phyloP scores from a whole-genome alignment of 2,888 invertebrate species.

The Copidosoma aretas region DNA sequence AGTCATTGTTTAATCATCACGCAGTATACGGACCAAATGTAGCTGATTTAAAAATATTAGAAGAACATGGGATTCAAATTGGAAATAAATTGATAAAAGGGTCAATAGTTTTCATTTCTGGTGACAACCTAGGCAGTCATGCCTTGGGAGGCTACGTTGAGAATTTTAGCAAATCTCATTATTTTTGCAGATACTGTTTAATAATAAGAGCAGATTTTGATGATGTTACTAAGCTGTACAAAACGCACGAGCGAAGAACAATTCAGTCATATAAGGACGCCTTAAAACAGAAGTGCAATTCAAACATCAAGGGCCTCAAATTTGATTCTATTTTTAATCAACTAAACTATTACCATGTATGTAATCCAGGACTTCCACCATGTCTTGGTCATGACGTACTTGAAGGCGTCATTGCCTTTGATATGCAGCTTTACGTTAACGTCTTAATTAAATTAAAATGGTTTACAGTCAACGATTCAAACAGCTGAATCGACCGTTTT shows the following conservation, averaged over 20 bases:
- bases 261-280: slow-evolving; percentile 7
- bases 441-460: no score
- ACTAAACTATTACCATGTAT: no score
- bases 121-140: slow-evolving; percentile 40
- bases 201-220: slow-evolving; percentile 15
- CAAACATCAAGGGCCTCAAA: background rate
- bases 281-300: no score
- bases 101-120: slow-evolving; percentile 40
- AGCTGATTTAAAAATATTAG: slow-evolving; percentile 44
- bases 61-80: slow-evolving; percentile 22
- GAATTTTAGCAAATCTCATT: slow-evolving; percentile 44
- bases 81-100: slow-evolving; percentile 37
- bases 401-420: no score
- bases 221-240: background rate
- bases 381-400: no score
- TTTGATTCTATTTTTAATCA: no score
- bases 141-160: slow-evolving; percentile 49
- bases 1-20: slow-evolving; percentile 45
- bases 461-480: no score
- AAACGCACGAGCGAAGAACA: background rate
- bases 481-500: no score
- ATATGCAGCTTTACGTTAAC: no score
- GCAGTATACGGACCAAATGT: slow-evolving; percentile 43
- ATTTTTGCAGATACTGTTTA: slow-evolving; percentile 47
- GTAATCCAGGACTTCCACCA: no score